These are phyloP conservation scores for Hemiscyllium ocellatum DNA, from an alignment of 2,113 vertebrate species.

Conservation along the genomic window DNA sequence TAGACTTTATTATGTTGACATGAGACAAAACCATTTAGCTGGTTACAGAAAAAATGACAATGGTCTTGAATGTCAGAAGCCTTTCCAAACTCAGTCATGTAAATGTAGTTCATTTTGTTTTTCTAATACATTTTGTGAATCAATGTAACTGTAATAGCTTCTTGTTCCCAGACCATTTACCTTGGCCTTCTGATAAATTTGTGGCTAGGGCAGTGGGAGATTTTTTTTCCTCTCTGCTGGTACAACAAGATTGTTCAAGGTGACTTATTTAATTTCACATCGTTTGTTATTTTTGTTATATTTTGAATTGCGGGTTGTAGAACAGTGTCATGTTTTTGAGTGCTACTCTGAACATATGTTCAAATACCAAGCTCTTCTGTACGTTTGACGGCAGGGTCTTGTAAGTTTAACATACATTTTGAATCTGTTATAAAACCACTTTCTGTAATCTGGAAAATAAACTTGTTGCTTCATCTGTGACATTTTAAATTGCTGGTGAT, in stretches of 20 bases:
- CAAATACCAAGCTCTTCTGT: neutral
- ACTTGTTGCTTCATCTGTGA: slow-evolving; percentile 30
- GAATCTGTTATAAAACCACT: slow-evolving; percentile 32
- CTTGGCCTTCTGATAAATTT: slow-evolving; percentile 10
- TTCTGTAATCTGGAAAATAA: slow-evolving; percentile 36
- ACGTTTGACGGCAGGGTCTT: slow-evolving; percentile 21
- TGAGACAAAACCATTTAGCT: neutral
- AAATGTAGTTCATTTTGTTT: slow-evolving; percentile 25
- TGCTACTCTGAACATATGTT: slow-evolving; percentile 26
- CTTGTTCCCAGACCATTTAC: neutral
- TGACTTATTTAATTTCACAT: slow-evolving; percentile 7
- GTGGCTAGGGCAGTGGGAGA: neutral
- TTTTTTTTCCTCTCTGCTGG: neutral
- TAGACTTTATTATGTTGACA: slow-evolving; percentile 14
- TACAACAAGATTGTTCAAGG: slow-evolving; percentile 12
- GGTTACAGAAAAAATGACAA: slow-evolving; percentile 12
- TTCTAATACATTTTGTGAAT: slow-evolving; percentile 28
- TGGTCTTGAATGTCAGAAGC: slow-evolving; percentile 31
- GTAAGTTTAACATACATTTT: slow-evolving; percentile 26
- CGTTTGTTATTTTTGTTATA: slow-evolving; percentile 13
- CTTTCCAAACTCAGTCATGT: slow-evolving; percentile 13
- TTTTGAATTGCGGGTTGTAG: neutral
- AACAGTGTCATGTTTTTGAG: neutral
- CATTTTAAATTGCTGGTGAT: slow-evolving; percentile 8
- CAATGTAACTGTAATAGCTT: slow-evolving; percentile 33